phyloP scores from a whole-genome alignment of 2,888 invertebrate species.

The Linyphia triangularis region DNA sequence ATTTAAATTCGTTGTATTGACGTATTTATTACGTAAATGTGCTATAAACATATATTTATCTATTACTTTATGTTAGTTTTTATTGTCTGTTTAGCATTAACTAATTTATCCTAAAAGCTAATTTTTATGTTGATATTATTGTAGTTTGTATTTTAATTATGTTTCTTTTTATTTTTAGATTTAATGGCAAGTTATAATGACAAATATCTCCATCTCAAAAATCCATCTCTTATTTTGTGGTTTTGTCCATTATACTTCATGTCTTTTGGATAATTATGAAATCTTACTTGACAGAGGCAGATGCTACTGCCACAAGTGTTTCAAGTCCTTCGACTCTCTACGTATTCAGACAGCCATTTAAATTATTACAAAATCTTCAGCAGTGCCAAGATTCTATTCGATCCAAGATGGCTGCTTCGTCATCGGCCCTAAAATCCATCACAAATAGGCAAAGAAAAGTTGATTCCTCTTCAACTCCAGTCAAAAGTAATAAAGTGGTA shows the following conservation, averaged over 20 bases:
- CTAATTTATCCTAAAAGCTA: neutral
- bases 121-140: neutral
- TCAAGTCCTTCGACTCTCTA: slow-evolving; percentile 13
- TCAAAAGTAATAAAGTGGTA: slow-evolving; percentile 1
- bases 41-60: too few species aligned
- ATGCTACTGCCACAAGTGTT: slow-evolving; percentile 9
- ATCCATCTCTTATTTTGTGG: slow-evolving; percentile 35
- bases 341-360: slow-evolving; percentile 46
- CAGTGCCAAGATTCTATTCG: slow-evolving; percentile 21
- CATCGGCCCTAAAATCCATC: slow-evolving; percentile 49
- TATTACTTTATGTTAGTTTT: too few species aligned
- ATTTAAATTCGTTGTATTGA: too few species aligned
- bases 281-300: slow-evolving; percentile 60
- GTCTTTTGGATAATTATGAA: slow-evolving; percentile 51
- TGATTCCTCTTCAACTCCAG: neutral
- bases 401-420: slow-evolving; percentile 51
- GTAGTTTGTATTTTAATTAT: neutral
- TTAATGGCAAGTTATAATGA: slow-evolving; percentile 54
- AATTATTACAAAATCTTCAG: slow-evolving; percentile 58
- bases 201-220: neutral
- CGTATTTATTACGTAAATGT: too few species aligned
- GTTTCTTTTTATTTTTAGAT: slow-evolving; percentile 34
- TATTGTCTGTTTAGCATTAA: neutral
- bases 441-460: slow-evolving; percentile 36
- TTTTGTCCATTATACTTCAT: slow-evolving; percentile 45